Evolutionary conservation across 1,140 invertebrate genomes (phyloP).

Genomic region (Holcopasites calliopsidis): DNA sequence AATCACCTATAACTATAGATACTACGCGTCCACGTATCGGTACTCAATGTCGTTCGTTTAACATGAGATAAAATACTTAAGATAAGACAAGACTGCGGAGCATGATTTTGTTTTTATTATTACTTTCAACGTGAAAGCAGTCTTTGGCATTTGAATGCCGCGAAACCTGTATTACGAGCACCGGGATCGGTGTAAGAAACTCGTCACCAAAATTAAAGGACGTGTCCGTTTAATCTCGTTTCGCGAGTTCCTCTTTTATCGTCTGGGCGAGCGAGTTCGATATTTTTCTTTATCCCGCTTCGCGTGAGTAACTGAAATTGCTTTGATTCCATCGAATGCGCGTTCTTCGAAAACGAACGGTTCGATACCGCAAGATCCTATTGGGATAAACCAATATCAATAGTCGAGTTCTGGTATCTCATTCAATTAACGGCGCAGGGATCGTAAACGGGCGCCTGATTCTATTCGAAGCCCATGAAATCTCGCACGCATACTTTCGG

Average conservation of each 20-base stretch:
- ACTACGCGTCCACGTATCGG: background rate
- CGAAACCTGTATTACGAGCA: background rate
- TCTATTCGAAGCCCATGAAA: background rate
- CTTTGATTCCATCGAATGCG: background rate
- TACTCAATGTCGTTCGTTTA: background rate
- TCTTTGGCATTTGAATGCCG: background rate
- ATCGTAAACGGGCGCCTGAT: background rate
- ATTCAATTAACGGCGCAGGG: background rate
- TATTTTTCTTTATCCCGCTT: background rate
- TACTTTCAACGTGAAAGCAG: background rate
- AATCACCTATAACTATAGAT: background rate
- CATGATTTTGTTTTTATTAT: background rate
- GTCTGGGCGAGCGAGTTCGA: background rate
- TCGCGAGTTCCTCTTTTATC: background rate
- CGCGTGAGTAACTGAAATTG: background rate
- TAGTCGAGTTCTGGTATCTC: background rate
- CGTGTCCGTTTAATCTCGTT: background rate
- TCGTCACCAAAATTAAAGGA: background rate
- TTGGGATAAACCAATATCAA: background rate
- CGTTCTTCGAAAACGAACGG: background rate
- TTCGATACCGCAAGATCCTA: background rate
- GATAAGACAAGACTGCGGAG: background rate
- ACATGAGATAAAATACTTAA: background rate
- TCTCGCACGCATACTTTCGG: background rate
- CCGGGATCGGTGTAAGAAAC: background rate